Percentiles rank a stretch among this genome's conserved stretches.
phyloP scores from a whole-genome alignment of 2,113 vertebrate genomes.

The Morone saxatilis region DNA sequence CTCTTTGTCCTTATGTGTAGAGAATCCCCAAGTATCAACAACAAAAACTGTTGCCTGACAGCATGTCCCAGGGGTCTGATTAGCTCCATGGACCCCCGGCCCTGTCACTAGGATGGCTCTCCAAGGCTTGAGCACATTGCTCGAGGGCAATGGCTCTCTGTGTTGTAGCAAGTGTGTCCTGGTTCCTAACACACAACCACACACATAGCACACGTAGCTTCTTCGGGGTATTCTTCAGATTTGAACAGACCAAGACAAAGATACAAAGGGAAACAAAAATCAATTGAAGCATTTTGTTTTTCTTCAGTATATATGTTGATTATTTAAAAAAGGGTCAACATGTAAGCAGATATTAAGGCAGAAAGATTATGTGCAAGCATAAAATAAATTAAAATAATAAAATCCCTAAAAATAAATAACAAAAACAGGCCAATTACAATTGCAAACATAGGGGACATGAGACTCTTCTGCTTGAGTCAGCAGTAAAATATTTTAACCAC shows the following conservation, averaged over 20 bases:
- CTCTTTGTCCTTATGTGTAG: conserved; percentile 60
- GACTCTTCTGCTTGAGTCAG: background rate
- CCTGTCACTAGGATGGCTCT: conserved; percentile 57
- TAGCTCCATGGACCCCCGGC: conserved; percentile 70
- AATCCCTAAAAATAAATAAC: too few relatives aligned
- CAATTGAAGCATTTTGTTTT: too few relatives aligned
- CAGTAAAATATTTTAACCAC: background rate
- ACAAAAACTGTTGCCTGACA: conserved; percentile 65
- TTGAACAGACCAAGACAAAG: background rate
- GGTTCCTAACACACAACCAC: conserved; percentile 23
- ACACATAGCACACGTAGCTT: background rate
- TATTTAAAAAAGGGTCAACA: too few relatives aligned
- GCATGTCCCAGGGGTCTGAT: conserved; percentile 76
- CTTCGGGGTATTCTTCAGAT: background rate
- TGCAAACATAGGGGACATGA: background rate
- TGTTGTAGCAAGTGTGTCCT: conserved; percentile 41
- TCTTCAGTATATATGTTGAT: too few relatives aligned
- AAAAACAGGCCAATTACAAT: too few relatives aligned
- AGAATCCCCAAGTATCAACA: conserved; percentile 70
- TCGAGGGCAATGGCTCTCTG: conserved; percentile 57
- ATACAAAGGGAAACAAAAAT: too few relatives aligned
- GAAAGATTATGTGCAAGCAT: too few relatives aligned
- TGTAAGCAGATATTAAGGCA: too few relatives aligned
- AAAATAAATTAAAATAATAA: too few relatives aligned
- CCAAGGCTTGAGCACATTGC: conserved; percentile 54